Percentiles rank a stretch among this genome's conserved stretches.
Evolutionary conservation across 2,888 invertebrate species (phyloP).

Genomic region (Branchipolynoe longqiensis): DNA sequence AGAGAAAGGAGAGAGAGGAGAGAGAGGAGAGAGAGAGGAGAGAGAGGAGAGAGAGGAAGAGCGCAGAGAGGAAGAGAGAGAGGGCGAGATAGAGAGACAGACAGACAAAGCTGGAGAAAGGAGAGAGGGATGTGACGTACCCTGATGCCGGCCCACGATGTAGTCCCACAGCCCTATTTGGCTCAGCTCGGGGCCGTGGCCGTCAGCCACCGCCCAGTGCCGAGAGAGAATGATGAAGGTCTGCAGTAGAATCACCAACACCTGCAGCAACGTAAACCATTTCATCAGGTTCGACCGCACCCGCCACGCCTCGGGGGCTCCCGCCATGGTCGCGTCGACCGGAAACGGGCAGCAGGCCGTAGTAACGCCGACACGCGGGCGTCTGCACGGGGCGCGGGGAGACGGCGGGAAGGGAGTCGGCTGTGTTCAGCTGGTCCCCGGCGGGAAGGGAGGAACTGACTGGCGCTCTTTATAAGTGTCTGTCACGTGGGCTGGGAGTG

Average conservation of each 20-base stretch:
- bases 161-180: conserved; percentile 48
- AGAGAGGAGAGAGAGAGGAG: neutral
- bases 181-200: neutral
- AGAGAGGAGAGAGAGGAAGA: neutral
- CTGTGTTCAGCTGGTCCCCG: too few relatives aligned
- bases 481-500: too few relatives aligned
- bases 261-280: conserved; percentile 24
- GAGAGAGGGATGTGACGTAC: too few relatives aligned
- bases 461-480: too few relatives aligned
- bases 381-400: too few relatives aligned
- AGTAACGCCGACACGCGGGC: too few relatives aligned
- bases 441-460: too few relatives aligned
- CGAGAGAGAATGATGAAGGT: neutral
- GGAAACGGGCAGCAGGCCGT: too few relatives aligned
- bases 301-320: conserved; percentile 6
- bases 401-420: too few relatives aligned
- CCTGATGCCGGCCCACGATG: conserved; percentile 39
- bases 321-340: conserved; percentile 16
- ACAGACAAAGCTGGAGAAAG: neutral
- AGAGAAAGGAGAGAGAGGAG: neutral
- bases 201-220: conserved; percentile 28
- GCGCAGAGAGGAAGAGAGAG: neutral
- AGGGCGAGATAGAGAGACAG: neutral
- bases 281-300: conserved; percentile 35
- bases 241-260: conserved; percentile 26